Percentiles rank a stretch among this genome's conserved stretches.
phyloP scores from a whole-genome alignment of 1,140 invertebrate species.

The Steinernema feltiae region DNA sequence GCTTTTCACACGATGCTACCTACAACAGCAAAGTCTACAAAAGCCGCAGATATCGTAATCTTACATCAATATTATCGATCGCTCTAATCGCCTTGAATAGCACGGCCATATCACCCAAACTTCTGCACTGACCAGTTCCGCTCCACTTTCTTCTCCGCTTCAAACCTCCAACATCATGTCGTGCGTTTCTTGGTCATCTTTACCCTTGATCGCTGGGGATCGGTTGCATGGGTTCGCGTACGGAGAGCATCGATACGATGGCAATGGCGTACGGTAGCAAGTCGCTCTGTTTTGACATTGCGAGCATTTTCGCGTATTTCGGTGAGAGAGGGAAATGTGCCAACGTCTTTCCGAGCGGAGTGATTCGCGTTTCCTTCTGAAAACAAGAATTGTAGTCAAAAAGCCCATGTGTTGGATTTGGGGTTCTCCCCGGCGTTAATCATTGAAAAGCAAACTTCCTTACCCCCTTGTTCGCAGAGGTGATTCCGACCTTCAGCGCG shows the following conservation, averaged over 20 bases:
- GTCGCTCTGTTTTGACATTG: slow-evolving; percentile 76
- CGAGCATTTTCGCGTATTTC: slow-evolving; percentile 87
- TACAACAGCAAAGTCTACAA: not conserved
- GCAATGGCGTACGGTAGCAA: slow-evolving; percentile 78
- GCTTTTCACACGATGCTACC: slow-evolving; percentile 69
- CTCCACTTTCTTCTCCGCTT: slow-evolving; percentile 68
- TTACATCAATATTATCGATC: slow-evolving; percentile 66
- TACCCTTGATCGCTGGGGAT: slow-evolving; percentile 36
- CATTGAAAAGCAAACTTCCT: too few relatives aligned
- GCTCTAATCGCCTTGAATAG: slow-evolving; percentile 77
- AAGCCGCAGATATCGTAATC: slow-evolving; percentile 8
- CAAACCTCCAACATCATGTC: slow-evolving; percentile 55
- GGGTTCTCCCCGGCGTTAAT: too few relatives aligned
- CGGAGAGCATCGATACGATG: slow-evolving; percentile 82
- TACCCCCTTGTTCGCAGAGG: slow-evolving; percentile 12
- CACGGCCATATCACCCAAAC: slow-evolving; percentile 79
- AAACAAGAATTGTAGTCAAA: slow-evolving; percentile 45
- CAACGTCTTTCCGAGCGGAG: slow-evolving; percentile 76
- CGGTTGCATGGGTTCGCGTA: slow-evolving; percentile 64
- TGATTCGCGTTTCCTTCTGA: slow-evolving; percentile 64
- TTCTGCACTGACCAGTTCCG: slow-evolving; percentile 68
- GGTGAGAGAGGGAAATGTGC: slow-evolving; percentile 83
- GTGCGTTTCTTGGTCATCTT: slow-evolving; percentile 35
- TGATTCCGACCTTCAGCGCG: slow-evolving; percentile 64
- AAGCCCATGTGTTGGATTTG: too few relatives aligned